Conservation (phyloP, 2,797 vertebrate species). For the Peromyscus nudipes region DNA sequence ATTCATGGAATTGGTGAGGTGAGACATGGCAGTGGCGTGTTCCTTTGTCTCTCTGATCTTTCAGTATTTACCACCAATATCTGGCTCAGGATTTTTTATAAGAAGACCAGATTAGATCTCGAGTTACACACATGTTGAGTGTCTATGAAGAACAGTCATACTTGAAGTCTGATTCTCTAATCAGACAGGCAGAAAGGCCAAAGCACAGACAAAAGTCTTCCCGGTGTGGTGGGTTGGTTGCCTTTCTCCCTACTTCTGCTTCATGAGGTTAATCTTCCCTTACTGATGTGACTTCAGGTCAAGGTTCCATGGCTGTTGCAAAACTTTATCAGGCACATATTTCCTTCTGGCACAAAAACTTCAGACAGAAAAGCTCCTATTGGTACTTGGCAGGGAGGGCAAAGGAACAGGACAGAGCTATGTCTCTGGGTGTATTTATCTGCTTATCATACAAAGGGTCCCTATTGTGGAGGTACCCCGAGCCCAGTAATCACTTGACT, state of each 20-base stretch:
- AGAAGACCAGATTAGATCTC: too few relatives aligned
- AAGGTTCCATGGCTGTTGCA: accelerated
- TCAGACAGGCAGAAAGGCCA: too few relatives aligned
- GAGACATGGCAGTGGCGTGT: too few relatives aligned
- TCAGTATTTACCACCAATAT: too few relatives aligned
- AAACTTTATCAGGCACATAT: background rate
- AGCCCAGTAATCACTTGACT: background rate
- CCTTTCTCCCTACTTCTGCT: background rate
- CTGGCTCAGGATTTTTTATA: too few relatives aligned
- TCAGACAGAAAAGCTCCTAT: background rate
- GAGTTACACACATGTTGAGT: background rate
- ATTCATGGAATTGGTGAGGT: too few relatives aligned
- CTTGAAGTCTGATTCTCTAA: background rate
- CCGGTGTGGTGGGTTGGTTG: background rate
- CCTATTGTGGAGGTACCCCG: too few relatives aligned
- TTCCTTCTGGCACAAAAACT: background rate
- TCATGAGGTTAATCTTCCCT: background rate
- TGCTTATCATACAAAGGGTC: too few relatives aligned
- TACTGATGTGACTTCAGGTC: background rate
- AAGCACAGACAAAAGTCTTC: background rate
- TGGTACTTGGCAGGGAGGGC: background rate
- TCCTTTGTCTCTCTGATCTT: too few relatives aligned
- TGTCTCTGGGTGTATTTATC: background rate
- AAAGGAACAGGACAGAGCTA: accelerated
- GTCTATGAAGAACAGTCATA: too few relatives aligned